These are phyloP conservation scores for Drosophila oshimai DNA, from an alignment of 1,140 invertebrate species.

Conservation along the genomic window DNA sequence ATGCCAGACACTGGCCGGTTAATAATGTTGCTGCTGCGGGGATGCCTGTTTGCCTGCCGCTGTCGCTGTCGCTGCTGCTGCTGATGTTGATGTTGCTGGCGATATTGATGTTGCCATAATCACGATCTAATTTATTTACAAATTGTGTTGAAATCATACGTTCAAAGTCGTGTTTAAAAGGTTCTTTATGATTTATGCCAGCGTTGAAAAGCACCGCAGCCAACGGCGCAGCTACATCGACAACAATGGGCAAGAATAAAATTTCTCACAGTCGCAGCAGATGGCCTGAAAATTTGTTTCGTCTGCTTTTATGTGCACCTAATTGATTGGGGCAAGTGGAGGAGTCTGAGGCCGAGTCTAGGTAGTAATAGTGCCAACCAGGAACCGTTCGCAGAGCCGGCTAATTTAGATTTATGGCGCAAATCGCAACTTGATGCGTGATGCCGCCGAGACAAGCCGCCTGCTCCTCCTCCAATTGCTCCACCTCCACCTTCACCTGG, in stretches of 20 bases:
- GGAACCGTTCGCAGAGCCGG: slow-evolving; percentile 43
- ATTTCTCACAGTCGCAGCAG: slow-evolving; percentile 64
- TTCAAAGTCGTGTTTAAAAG: slow-evolving; percentile 77
- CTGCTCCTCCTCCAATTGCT: slow-evolving; percentile 16
- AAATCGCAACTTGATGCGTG: slow-evolving; percentile 71
- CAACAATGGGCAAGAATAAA: slow-evolving; percentile 20
- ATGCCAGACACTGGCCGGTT: slow-evolving; percentile 64
- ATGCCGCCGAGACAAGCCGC: slow-evolving; percentile 44
- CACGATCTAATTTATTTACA: slow-evolving; percentile 81
- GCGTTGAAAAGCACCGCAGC: slow-evolving; percentile 60
- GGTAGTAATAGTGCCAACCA: slow-evolving; percentile 27
- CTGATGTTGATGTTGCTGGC: slow-evolving; percentile 42
- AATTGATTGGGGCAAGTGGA: slow-evolving; percentile 62
- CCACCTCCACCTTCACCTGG: slow-evolving; percentile 38
- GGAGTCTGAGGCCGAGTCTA: background rate
- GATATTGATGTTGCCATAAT: slow-evolving; percentile 80
- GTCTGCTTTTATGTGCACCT: slow-evolving; percentile 35
- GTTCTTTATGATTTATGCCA: slow-evolving; percentile 74
- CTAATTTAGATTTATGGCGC: slow-evolving; percentile 80
- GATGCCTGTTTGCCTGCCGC: slow-evolving; percentile 13
- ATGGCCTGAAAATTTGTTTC: slow-evolving; percentile 35
- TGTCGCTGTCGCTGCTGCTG: slow-evolving; percentile 12
- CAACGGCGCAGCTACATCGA: slow-evolving; percentile 10
- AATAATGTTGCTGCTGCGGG: slow-evolving; percentile 67
- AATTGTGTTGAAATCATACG: slow-evolving; percentile 80